Base-by-base conservation (phyloP, 2,888 invertebrate species). In the Eupelmus urozonus region DNA sequence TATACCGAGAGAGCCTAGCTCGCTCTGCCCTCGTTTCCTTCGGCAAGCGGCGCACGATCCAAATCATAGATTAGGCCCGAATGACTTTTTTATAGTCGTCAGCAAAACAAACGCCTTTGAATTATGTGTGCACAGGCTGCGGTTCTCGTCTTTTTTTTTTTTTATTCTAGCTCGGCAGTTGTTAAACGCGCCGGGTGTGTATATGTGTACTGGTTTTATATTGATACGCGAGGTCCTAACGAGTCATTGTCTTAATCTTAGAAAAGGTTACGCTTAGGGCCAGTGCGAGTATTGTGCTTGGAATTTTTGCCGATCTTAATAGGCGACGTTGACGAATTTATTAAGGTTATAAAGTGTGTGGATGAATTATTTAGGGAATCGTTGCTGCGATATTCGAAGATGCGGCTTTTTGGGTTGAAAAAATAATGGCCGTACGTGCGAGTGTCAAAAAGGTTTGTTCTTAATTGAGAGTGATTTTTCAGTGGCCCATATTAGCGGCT, bases 31-130 rank as follows among this genome's bases (percentile, higher is more conserved):
- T 75, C 75, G 49, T 76, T 76, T 65, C 2, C 16, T 40, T 29
- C 40, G 40, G 63, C 70, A 27, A 25, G 16, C 23, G 16, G 27
- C 65, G 34, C 53, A 29, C 79, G 76, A 76, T 79, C 69, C 76
- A 34, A 69, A 70, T 79, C 71, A 27, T 65, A 67, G 62, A 73
- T 78, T 78, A 73, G 67, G 72, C 16, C 72, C 42, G 11, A 60
- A 55, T 65, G 62, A 78, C 60, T 73, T 73, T 77, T 73, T 73
- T 78, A 72, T 72, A 60, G 65, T 66, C 63, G 71, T 29, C 71
- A 63, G 59, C 60, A 7, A 77, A 76, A 76, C 69, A 70, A 76
- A 70, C 55, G 27, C 51, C n/a, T 63, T 72, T 72, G 51, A 62
- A 53, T 25, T 65, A 73, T 55, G 55, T 34, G 25, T 53, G 40